Percentiles rank a stretch among this genome's conserved stretches.
Evolutionary conservation across 2,113 vertebrate species (phyloP).

Genomic region (Podilymbus podiceps): DNA sequence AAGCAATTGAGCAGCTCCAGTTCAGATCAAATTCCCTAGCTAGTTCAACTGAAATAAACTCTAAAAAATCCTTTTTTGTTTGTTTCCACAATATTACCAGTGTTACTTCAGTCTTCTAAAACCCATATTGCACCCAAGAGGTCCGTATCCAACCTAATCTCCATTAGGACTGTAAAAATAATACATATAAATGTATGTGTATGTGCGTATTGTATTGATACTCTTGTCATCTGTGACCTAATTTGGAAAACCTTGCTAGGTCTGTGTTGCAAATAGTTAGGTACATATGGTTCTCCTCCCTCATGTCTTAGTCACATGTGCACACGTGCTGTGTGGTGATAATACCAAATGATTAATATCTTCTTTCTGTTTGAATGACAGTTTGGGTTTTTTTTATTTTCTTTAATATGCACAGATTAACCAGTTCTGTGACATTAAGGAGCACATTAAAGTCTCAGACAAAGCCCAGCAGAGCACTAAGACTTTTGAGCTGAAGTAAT

Average conservation of each 20-base stretch:
- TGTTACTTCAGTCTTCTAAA: not conserved
- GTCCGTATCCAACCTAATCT: not conserved
- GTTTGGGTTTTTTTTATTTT: not conserved
- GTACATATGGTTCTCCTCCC: slow-evolving; percentile 45
- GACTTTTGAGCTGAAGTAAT: not conserved
- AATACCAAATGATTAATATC: slow-evolving; percentile 33
- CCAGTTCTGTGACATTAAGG: not conserved
- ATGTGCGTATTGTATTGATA: not conserved
- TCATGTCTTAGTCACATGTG: slow-evolving; percentile 41
- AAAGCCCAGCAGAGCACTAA: not conserved
- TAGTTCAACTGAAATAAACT: not conserved
- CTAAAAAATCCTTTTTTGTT: not conserved
- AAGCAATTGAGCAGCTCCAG: not conserved
- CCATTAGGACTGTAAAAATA: not conserved
- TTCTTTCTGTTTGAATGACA: slow-evolving; percentile 25
- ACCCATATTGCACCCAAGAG: not conserved
- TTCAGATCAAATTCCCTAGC: not conserved
- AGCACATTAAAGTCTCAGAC: fast-evolving
- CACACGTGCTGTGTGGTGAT: slow-evolving; percentile 12
- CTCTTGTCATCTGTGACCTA: not conserved
- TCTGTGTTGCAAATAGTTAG: slow-evolving; percentile 7
- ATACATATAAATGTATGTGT: not conserved
- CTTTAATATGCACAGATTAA: not conserved
- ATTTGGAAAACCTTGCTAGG: not conserved
- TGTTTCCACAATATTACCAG: not conserved